Evolutionary conservation across 2,797 vertebrate species (phyloP).

Genomic region (Dromococcyx pavoninus): DNA sequence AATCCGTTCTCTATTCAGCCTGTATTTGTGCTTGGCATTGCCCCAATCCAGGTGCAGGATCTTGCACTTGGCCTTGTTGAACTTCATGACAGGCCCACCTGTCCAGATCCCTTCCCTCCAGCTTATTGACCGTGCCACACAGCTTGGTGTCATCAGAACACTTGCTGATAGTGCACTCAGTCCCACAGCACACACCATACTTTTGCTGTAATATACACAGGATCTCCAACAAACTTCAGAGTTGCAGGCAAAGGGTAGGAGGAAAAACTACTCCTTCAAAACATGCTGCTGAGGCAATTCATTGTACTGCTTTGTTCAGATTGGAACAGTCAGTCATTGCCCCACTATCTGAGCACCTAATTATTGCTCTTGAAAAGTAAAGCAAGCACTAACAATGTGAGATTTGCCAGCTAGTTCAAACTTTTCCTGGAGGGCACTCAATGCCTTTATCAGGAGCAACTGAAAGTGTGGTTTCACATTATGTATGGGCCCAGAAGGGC

Average conservation of each 20-base stretch:
- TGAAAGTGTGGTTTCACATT: not conserved
- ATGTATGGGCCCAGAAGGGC: not conserved
- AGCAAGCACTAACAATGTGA: slow-evolving; percentile 4
- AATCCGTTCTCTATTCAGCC: too few relatives aligned
- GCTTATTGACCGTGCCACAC: too few relatives aligned
- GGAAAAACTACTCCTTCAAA: slow-evolving; percentile 19
- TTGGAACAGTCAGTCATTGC: not conserved
- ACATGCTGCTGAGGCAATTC: not conserved
- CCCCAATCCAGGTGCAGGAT: too few relatives aligned
- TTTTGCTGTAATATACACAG: not conserved
- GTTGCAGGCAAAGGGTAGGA: slow-evolving; percentile 26
- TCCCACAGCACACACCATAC: not conserved
- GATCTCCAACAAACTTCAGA: not conserved
- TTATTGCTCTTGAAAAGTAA: slow-evolving; percentile 45
- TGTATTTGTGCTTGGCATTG: too few relatives aligned
- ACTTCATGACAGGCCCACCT: too few relatives aligned
- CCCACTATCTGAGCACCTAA: not conserved
- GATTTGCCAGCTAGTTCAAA: slow-evolving; percentile 17
- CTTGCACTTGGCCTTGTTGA: too few relatives aligned
- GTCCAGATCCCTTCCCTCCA: too few relatives aligned
- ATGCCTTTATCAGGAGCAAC: slow-evolving; percentile 12
- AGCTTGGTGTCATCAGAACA: too few relatives aligned
- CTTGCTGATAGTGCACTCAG: too few relatives aligned
- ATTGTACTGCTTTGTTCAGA: slow-evolving; percentile 27
- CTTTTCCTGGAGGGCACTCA: slow-evolving; percentile 7